phyloP scores from a whole-genome alignment of 2,888 invertebrate species.

The Camptogramma bilineatum region DNA sequence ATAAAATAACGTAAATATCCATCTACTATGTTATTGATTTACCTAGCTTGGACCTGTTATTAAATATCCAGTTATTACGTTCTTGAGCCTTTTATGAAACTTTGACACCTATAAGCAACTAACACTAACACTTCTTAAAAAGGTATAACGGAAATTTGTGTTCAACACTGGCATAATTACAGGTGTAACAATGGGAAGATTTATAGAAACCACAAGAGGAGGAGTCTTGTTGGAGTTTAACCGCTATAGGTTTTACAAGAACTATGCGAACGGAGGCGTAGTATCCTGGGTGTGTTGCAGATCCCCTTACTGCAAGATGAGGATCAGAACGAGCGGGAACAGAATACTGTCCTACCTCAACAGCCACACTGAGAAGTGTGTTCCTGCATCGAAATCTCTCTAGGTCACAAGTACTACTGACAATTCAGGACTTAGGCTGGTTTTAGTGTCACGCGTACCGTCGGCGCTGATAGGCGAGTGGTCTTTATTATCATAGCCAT shows the following conservation, averaged over 20 bases:
- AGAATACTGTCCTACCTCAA: constrained; percentile 32
- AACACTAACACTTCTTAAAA: no score
- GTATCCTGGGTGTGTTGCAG: constrained; percentile 33
- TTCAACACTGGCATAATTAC: background rate
- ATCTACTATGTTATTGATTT: no score
- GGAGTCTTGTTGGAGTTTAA: constrained; percentile 42
- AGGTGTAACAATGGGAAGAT: constrained; percentile 30
- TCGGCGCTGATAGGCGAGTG: no score
- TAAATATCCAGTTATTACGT: no score
- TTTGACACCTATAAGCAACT: no score
- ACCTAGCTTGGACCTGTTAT: no score
- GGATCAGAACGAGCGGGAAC: constrained; percentile 44
- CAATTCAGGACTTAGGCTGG: no score
- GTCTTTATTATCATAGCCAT: no score
- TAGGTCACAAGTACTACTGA: background rate
- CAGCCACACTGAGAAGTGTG: constrained; percentile 23
- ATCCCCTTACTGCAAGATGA: constrained; percentile 39
- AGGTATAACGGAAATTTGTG: background rate
- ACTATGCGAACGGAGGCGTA: constrained; percentile 40
- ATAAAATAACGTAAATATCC: no score
- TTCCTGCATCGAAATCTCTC: constrained; percentile 5
- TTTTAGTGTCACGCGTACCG: no score
- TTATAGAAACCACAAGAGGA: constrained; percentile 45
- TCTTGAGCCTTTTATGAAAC: no score
- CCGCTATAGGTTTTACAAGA: constrained; percentile 49